Conservation (phyloP, 2,113 vertebrate genomes). For the Colinus virginianus region DNA sequence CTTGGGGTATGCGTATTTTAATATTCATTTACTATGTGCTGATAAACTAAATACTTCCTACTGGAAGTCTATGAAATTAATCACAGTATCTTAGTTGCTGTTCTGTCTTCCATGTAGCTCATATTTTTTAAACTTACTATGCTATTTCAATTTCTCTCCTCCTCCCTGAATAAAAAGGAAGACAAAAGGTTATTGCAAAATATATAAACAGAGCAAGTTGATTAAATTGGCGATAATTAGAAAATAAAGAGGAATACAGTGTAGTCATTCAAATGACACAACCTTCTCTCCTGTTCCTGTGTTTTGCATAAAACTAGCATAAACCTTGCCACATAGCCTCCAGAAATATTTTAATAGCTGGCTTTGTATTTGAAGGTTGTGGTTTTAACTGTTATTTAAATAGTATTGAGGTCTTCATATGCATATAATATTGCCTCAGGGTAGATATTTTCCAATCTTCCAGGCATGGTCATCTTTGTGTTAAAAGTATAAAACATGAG, state of each 20-base stretch:
- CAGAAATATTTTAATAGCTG: constrained; percentile 73
- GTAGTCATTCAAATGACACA: constrained; percentile 52
- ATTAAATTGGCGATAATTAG: constrained; percentile 61
- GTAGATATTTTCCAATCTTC: constrained; percentile 25
- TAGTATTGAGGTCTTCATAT: constrained; percentile 69
- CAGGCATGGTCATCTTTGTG: constrained; percentile 28
- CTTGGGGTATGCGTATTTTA: constrained; percentile 83
- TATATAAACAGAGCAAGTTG: constrained; percentile 22
- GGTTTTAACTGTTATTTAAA: constrained; percentile 75
- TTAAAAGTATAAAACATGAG: constrained; percentile 29
- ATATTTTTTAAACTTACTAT: constrained; percentile 62
- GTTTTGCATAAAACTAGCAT: constrained; percentile 56
- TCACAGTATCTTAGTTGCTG: constrained; percentile 83
- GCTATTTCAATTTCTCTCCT: constrained; percentile 16
- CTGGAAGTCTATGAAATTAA: constrained; percentile 84
- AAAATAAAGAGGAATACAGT: constrained; percentile 32
- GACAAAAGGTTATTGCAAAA: constrained; percentile 62
- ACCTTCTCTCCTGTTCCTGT: constrained; percentile 30
- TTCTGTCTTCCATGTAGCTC: constrained; percentile 79
- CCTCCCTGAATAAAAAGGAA: constrained; percentile 19
- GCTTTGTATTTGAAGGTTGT: constrained; percentile 72
- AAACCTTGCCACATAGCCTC: constrained; percentile 69
- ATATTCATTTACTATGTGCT: constrained; percentile 84
- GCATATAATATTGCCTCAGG: constrained; percentile 57
- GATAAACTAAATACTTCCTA: constrained; percentile 85